Conservation (phyloP, 2,113 vertebrate species). For the Brienomyrus longianalis region DNA sequence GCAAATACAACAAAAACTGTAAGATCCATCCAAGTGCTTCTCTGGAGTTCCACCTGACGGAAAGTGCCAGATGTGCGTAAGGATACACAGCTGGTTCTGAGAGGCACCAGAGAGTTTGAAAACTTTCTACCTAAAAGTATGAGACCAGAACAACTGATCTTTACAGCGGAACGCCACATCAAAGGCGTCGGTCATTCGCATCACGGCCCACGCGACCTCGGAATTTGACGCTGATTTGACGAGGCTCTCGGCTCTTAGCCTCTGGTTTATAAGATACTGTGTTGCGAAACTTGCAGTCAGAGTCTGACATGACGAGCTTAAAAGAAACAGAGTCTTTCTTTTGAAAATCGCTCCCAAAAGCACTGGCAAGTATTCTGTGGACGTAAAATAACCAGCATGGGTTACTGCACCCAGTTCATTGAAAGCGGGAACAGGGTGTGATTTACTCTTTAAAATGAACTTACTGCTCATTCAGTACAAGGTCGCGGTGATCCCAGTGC, state of each 20-base stretch:
- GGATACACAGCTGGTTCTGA: not conserved
- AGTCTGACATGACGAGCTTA: not conserved
- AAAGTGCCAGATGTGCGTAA: not conserved
- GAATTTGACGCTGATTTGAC: not conserved
- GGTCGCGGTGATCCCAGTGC: not conserved
- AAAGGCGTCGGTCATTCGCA: not conserved
- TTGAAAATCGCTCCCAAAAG: not conserved
- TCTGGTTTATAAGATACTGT: not conserved
- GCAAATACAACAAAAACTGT: not conserved
- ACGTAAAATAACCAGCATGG: not conserved
- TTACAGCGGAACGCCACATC: not conserved
- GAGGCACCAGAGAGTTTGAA: not conserved
- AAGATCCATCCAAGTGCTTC: not conserved
- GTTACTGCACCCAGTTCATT: not conserved
- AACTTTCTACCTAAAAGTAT: not conserved
- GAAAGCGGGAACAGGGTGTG: not conserved
- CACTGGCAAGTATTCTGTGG: not conserved
- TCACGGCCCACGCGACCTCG: not conserved
- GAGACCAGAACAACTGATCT: not conserved
- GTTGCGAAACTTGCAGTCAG: not conserved
- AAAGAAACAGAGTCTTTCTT: not conserved
- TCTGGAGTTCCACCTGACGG: not conserved
- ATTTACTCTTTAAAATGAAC: not conserved
- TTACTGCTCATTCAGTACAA: not conserved
- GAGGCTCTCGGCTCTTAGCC: not conserved